Evolutionary conservation across 2,113 vertebrate species (phyloP).

Genomic region (Oriolus oriolus): DNA sequence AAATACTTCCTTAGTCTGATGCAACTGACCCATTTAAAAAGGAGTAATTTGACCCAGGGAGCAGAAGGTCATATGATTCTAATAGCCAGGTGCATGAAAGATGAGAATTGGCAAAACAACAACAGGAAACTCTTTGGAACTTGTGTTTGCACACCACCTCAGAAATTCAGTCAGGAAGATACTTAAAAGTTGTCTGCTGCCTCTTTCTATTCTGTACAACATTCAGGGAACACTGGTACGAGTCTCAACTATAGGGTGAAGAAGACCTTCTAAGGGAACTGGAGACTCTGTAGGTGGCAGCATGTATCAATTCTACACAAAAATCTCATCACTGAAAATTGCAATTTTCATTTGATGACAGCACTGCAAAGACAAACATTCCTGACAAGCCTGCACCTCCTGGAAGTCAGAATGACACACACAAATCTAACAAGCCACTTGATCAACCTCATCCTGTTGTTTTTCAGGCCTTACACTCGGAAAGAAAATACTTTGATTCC

Average conservation of each 20-base stretch:
- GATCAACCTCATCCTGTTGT: background rate
- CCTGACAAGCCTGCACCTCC: background rate
- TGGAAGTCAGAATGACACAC: background rate
- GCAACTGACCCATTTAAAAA: background rate
- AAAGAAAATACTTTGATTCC: background rate
- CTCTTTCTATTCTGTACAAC: background rate
- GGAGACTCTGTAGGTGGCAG: background rate
- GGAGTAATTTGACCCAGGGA: background rate
- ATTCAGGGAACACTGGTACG: background rate
- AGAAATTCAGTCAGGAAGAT: background rate
- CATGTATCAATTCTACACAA: background rate
- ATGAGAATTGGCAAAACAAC: background rate
- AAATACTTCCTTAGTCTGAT: background rate
- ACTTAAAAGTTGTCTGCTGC: background rate
- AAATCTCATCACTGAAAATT: rapidly evolving
- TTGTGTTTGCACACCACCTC: background rate
- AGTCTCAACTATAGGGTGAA: background rate
- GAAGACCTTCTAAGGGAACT: background rate
- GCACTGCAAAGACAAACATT: background rate
- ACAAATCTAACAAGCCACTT: background rate
- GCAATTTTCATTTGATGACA: background rate
- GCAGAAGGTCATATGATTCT: background rate
- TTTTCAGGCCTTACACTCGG: background rate
- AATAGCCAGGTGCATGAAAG: background rate
- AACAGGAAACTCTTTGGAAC: background rate